Evolutionary conservation across 2,888 invertebrate genomes (phyloP).

Genomic region (Torymus texanus): DNA sequence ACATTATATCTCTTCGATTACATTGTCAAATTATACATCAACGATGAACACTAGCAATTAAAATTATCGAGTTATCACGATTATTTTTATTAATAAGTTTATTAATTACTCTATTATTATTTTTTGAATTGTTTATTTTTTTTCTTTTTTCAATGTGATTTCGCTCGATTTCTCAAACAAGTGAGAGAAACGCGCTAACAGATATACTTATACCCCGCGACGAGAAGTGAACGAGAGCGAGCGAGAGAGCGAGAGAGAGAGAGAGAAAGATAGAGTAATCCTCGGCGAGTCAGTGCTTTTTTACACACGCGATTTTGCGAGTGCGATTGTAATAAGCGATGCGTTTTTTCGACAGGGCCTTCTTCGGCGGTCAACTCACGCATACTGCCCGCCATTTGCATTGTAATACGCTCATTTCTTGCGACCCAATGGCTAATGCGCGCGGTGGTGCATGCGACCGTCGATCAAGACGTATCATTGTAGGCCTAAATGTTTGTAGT

Average conservation of each 20-base stretch:
- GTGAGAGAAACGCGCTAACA: conserved; percentile 33
- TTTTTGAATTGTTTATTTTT: conserved; percentile 6
- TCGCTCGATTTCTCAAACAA: conserved; percentile 41
- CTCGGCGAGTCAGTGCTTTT: conserved; percentile 30
- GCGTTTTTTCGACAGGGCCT: conserved; percentile 33
- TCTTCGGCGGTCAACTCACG: neutral
- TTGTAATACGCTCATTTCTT: too few relatives aligned
- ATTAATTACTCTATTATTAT: conserved; percentile 15
- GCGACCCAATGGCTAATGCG: too few relatives aligned
- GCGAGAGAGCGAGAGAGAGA: too few relatives aligned
- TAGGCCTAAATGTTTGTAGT: conserved; percentile 49
- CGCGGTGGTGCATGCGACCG: neutral
- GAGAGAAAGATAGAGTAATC: neutral
- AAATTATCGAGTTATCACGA: too few relatives aligned
- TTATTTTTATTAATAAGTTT: neutral
- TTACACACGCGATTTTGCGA: conserved; percentile 39
- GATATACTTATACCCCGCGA: conserved; percentile 38
- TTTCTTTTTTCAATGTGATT: conserved; percentile 43
- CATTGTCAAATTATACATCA: too few relatives aligned
- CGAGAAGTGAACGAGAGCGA: conserved; percentile 7
- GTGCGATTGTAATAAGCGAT: conserved; percentile 26
- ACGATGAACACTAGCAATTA: too few relatives aligned
- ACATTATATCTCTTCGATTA: too few relatives aligned
- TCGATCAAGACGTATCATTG: conserved; percentile 41
- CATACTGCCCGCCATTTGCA: too few relatives aligned